Evolutionary conservation across 2,888 invertebrate genomes (phyloP).

Genomic region (Phaedon cochleariae): DNA sequence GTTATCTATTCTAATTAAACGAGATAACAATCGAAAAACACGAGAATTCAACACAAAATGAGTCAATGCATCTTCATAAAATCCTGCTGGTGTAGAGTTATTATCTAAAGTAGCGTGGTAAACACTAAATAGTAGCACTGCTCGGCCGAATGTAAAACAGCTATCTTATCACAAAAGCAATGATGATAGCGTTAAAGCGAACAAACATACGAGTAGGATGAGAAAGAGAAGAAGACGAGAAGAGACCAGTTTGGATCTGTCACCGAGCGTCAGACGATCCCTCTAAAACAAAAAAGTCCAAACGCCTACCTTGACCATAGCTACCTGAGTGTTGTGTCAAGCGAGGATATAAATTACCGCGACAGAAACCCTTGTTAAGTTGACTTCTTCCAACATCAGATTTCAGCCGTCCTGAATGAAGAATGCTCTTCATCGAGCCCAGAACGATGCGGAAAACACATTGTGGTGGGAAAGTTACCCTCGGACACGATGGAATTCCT

Average conservation of each 20-base stretch:
- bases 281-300: conserved; percentile 58
- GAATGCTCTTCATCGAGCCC: conserved; percentile 1
- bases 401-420: conserved; percentile 45
- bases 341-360: conserved; percentile 61
- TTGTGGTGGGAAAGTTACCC: conserved; percentile 53
- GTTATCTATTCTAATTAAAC: conserved; percentile 13
- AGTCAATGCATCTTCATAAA: conserved; percentile 39
- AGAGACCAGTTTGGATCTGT: conserved; percentile 53
- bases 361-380: conserved; percentile 63
- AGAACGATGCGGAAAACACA: conserved; percentile 36
- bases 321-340: conserved; percentile 63
- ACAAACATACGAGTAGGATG: conserved; percentile 41
- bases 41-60: conserved; percentile 38
- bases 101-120: conserved; percentile 57
- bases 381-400: conserved; percentile 57
- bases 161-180: conserved; percentile 58
- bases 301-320: conserved; percentile 60
- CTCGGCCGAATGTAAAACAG: conserved; percentile 56
- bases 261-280: conserved; percentile 59
- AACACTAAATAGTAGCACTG: conserved; percentile 57
- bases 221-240: conserved; percentile 28
- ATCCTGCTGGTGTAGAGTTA: conserved; percentile 39
- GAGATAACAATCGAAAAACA: conserved; percentile 37
- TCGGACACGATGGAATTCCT: conserved; percentile 55
- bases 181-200: conserved; percentile 55